phyloP scores from a whole-genome alignment of 2,113 vertebrate species.

The Rissa tridactyla region DNA sequence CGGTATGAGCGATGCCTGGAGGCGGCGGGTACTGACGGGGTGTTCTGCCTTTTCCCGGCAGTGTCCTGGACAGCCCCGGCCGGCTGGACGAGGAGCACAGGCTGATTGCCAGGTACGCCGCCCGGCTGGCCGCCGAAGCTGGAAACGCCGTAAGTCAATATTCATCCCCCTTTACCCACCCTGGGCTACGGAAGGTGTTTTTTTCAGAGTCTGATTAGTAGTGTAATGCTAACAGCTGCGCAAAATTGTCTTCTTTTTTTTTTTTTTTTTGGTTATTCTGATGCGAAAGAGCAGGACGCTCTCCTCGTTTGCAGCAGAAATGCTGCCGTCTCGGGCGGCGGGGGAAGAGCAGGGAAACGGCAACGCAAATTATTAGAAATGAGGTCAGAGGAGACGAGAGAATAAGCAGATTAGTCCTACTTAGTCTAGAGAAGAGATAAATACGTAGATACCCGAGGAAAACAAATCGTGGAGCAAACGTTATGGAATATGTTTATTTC shows the following conservation, averaged over 20 bases:
- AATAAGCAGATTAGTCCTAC: neutral
- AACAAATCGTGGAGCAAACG: accelerated
- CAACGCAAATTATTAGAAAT: neutral
- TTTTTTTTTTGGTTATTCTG: neutral
- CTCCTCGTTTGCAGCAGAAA: neutral
- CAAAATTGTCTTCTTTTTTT: neutral
- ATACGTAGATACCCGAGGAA: neutral
- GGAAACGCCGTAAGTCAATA: constrained; percentile 82
- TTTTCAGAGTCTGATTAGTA: neutral
- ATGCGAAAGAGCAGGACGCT: neutral
- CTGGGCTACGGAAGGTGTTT: neutral
- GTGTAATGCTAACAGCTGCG: accelerated
- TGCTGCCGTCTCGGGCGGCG: accelerated
- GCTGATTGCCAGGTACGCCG: constrained; percentile 92
- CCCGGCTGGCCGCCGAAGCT: constrained; percentile 90
- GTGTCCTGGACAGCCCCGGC: constrained; percentile 91
- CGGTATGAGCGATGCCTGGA: accelerated
- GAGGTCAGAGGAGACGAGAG: neutral
- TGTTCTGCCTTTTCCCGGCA: constrained; percentile 61
- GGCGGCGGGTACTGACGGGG: neutral
- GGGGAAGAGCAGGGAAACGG: neutral
- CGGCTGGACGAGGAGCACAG: constrained; percentile 92
- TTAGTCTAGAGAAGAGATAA: neutral
- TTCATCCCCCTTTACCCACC: neutral
- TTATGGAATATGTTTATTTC: neutral